A percentile compares a stretch with the other conserved stretches of the same genome.
These are phyloP conservation scores for Podarcis raffonei DNA, from an alignment of 2,113 vertebrate genomes.

Conservation along the genomic window DNA sequence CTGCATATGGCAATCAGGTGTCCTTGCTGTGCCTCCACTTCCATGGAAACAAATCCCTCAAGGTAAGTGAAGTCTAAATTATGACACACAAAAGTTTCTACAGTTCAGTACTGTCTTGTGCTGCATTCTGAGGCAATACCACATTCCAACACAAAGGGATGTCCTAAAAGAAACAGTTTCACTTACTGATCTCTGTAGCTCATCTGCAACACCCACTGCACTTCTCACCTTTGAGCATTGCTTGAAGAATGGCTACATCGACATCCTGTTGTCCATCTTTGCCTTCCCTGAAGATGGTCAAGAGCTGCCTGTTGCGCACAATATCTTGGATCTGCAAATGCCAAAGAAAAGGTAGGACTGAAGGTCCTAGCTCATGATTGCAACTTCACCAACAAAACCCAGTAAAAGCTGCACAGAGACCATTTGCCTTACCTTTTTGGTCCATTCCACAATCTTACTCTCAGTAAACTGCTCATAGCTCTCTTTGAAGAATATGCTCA, in stretches of 20 bases:
- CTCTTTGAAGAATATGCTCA: constrained; percentile 81
- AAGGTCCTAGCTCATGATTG: background rate
- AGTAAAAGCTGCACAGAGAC: background rate
- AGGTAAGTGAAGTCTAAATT: background rate
- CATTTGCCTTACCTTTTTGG: constrained; percentile 85
- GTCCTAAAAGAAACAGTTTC: background rate
- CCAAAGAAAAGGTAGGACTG: rapidly evolving
- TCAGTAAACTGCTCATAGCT: constrained; percentile 82
- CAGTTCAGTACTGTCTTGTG: background rate
- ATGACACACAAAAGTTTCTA: background rate
- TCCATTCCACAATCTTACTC: constrained; percentile 84
- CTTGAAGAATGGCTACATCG: constrained; percentile 94
- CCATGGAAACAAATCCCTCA: too few relatives aligned
- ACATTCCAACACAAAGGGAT: background rate
- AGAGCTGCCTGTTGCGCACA: constrained; percentile 81
- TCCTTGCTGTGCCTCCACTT: background rate
- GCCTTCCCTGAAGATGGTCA: constrained; percentile 88
- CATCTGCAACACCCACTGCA: rapidly evolving
- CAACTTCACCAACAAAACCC: background rate
- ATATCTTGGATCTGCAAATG: constrained; percentile 92
- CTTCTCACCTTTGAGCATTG: constrained; percentile 89
- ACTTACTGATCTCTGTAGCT: background rate
- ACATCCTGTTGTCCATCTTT: constrained; percentile 85
- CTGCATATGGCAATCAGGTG: background rate
- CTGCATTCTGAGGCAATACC: too few relatives aligned